Evolutionary conservation across 1,140 invertebrate genomes (phyloP).

Genomic region (Listronotus bonariensis): DNA sequence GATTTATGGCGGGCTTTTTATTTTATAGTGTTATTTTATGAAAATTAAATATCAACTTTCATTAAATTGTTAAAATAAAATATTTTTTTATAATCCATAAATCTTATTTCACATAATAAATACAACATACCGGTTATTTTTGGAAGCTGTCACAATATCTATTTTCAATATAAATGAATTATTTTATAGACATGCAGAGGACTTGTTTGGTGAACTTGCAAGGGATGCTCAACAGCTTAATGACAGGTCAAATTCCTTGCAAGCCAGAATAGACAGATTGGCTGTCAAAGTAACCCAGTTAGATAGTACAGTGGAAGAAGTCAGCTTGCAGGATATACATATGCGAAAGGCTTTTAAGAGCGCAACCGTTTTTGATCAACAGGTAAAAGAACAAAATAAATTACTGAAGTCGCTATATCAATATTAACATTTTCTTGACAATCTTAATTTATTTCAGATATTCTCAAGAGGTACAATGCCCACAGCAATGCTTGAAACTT

Average conservation of each 20-base stretch:
- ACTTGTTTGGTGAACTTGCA: conserved; percentile 93
- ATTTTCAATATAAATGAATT: conserved; percentile 7
- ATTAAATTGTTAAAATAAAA: too few species aligned
- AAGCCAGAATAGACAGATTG: conserved; percentile 89
- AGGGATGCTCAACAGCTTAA: conserved; percentile 84
- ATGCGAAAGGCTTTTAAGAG: conserved; percentile 96
- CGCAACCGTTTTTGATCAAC: conserved; percentile 90
- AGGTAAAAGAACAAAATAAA: too few species aligned
- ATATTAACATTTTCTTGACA: too few species aligned
- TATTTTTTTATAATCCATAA: too few species aligned
- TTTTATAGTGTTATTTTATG: too few species aligned
- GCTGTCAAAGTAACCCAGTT: conserved; percentile 93
- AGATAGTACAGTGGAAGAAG: conserved; percentile 95
- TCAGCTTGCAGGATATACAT: conserved; percentile 94
- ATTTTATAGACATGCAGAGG: conserved; percentile 82
- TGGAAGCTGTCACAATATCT: conserved; percentile 9
- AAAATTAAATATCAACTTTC: too few species aligned
- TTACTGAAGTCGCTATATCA: too few species aligned
- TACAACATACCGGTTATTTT: background rate
- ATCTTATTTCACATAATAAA: too few species aligned
- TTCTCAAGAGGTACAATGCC: conserved; percentile 94
- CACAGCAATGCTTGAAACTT: conserved; percentile 90
- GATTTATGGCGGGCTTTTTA: too few species aligned
- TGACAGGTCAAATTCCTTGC: conserved; percentile 83
- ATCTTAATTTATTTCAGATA: too few species aligned